These are phyloP conservation scores for Hydropsyche betteni DNA, from an alignment of 2,888 invertebrate species.

Conservation along the genomic window DNA sequence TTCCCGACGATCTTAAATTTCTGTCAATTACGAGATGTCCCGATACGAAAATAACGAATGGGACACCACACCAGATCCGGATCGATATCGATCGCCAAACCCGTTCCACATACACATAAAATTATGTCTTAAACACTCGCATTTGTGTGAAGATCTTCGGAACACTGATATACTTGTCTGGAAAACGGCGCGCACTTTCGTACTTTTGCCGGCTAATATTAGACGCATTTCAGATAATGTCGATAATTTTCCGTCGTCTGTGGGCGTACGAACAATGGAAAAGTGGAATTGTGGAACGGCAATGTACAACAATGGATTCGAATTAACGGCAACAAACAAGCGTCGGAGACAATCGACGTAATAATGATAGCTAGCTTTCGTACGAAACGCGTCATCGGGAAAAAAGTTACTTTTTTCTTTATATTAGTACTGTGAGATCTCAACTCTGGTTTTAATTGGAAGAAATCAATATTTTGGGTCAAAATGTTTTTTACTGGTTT, in stretches of 20 bases:
- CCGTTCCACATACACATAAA: neutral
- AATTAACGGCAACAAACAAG: conserved; percentile 24
- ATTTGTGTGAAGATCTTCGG: no score
- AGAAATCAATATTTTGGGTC: no score
- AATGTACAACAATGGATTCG: conserved; percentile 14
- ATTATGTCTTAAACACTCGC: no score
- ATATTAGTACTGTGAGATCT: no score
- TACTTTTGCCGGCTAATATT: no score
- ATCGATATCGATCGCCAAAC: conserved; percentile 14
- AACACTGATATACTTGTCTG: no score
- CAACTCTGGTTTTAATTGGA: no score
- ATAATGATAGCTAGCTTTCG: conserved; percentile 20
- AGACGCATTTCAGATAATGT: neutral
- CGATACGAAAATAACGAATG: conserved; percentile 16
- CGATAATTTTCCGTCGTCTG: conserved; percentile 2
- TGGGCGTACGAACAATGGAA: conserved; percentile 9
- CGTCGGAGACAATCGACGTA: conserved; percentile 17
- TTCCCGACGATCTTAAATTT: conserved; percentile 4
- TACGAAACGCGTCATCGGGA: neutral
- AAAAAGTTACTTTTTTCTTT: neutral
- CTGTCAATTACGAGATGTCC: conserved; percentile 5
- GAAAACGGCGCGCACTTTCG: no score
- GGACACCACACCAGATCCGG: neutral
- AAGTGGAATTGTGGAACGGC: conserved; percentile 25
- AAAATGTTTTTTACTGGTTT: no score